Percentiles rank a stretch among this genome's conserved stretches.
Evolutionary conservation across 2,113 vertebrate genomes (phyloP).

Genomic region (Egretta garzetta): DNA sequence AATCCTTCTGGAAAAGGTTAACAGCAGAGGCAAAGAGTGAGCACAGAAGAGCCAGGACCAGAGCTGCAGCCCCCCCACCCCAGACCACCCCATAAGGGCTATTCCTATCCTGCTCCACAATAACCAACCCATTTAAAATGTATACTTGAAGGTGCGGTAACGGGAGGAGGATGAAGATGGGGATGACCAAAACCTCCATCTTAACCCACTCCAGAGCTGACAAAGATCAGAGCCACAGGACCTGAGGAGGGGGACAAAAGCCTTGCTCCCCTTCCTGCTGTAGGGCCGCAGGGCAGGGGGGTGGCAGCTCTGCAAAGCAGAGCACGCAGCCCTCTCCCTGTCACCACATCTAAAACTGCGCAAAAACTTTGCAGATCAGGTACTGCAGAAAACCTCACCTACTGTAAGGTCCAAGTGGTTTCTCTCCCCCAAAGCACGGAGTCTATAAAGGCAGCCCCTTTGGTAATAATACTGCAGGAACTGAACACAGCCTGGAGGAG

Average conservation of each 20-base stretch:
- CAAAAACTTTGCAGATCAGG: not conserved
- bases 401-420: conserved; percentile 97
- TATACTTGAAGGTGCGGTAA: not conserved
- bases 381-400: conserved; percentile 76
- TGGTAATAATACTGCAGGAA: conserved; percentile 99
- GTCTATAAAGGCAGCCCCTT: conserved; percentile 93
- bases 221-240: not conserved
- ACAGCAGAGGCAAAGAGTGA: not conserved
- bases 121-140: not conserved
- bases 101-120: not conserved
- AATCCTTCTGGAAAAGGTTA: conserved; percentile 87
- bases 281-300: not conserved
- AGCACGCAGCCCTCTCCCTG: not conserved
- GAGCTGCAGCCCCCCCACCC: not conserved
- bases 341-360: not conserved
- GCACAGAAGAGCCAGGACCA: not conserved
- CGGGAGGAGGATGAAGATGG: not conserved
- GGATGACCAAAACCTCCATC: not conserved
- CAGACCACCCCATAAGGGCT: not conserved
- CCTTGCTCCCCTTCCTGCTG: not conserved
- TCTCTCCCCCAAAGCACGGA: conserved; percentile 91
- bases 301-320: not conserved
- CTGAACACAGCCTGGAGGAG: conserved; percentile 89
- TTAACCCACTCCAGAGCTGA: not conserved
- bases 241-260: not conserved